Evolutionary conservation across 2,888 invertebrate genomes (phyloP).

Genomic region (Encarsia formosa): DNA sequence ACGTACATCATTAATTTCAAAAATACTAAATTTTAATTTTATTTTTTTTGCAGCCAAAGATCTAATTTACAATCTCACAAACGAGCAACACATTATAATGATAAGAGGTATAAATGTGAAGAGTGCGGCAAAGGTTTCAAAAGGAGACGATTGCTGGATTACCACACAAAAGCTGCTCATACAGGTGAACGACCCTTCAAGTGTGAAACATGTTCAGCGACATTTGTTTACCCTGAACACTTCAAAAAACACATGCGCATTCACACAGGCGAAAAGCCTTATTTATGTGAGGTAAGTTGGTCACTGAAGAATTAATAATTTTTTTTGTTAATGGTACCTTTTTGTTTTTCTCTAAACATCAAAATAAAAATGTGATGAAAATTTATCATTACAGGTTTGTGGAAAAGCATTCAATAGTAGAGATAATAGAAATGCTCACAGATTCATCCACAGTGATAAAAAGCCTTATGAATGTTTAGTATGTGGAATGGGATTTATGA

Average conservation of each 20-base stretch:
- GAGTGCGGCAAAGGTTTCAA: conserved; percentile 74
- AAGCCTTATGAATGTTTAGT: conserved; percentile 81
- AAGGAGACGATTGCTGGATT: conserved; percentile 63
- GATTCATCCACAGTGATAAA: conserved; percentile 80
- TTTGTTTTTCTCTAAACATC: neutral
- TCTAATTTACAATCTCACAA: conserved; percentile 78
- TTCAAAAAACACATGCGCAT: conserved; percentile 76
- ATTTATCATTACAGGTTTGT: conserved; percentile 59
- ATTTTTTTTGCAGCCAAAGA: conserved; percentile 59
- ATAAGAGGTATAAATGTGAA: conserved; percentile 67
- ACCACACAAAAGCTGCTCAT: conserved; percentile 77
- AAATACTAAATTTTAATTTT: neutral
- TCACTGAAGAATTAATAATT: too few species aligned
- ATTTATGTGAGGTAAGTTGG: conserved; percentile 62
- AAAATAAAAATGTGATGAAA: neutral
- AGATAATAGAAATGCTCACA: conserved; percentile 80
- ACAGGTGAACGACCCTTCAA: conserved; percentile 74
- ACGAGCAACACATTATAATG: conserved; percentile 73
- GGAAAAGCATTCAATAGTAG: conserved; percentile 79
- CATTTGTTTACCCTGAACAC: conserved; percentile 79
- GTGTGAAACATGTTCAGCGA: conserved; percentile 69
- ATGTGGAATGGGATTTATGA: conserved; percentile 79
- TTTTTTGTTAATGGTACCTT: too few species aligned
- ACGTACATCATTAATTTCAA: too few species aligned
- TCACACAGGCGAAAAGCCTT: conserved; percentile 75